Conservation (phyloP, 2,888 invertebrate species). For the Lapara coniferarum region DNA sequence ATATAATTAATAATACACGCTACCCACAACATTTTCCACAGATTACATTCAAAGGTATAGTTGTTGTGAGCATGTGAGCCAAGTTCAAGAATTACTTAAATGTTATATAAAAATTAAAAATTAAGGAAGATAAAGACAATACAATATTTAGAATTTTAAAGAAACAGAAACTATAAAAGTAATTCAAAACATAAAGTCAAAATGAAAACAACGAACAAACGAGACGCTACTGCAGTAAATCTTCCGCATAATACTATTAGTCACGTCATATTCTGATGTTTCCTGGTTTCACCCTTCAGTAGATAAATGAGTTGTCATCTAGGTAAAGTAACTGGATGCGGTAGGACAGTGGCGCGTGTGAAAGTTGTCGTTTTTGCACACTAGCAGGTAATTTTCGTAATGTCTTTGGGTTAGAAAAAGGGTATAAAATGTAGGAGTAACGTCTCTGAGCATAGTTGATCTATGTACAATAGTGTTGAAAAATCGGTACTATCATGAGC, state of each 20-base stretch:
- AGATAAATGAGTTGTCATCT: constrained; percentile 49
- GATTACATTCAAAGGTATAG: no score
- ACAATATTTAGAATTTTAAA: no score
- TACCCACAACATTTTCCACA: no score
- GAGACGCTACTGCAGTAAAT: constrained; percentile 47
- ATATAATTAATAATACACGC: no score
- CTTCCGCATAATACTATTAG: constrained; percentile 50
- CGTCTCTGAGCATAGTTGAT: not conserved
- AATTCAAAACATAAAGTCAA: no score
- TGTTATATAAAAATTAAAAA: no score
- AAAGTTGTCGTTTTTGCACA: not conserved
- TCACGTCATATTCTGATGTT: constrained; percentile 58
- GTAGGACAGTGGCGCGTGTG: constrained; percentile 31
- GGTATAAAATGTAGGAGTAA: not conserved
- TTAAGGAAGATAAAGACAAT: no score
- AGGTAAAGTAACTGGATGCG: constrained; percentile 43
- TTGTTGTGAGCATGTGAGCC: no score
- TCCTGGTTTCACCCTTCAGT: constrained; percentile 37
- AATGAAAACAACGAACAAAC: not conserved
- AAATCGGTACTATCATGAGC: no score
- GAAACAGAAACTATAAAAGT: no score
- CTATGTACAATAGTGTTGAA: no score
- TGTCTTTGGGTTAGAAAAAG: not conserved
- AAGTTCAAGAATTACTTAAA: no score
- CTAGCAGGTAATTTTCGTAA: not conserved